These are phyloP conservation scores for Stenurella melanura DNA, from an alignment of 2,888 invertebrate species.

Conservation along the genomic window DNA sequence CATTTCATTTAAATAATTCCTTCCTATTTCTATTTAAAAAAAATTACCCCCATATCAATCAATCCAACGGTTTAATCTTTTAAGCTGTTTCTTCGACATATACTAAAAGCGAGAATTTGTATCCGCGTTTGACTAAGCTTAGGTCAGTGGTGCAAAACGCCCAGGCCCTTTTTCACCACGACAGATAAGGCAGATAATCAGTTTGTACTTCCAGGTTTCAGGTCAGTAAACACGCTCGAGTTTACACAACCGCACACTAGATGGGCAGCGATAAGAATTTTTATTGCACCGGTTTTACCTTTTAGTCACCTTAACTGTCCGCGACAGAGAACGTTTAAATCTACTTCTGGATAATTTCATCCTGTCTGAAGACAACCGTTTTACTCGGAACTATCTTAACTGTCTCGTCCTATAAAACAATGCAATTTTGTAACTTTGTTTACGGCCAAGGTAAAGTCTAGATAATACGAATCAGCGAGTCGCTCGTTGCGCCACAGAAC, in stretches of 20 bases:
- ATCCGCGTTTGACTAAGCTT: not conserved
- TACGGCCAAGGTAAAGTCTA: not conserved
- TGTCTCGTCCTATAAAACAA: conserved; percentile 15
- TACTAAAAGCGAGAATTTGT: not conserved
- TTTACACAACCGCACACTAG: conserved; percentile 13
- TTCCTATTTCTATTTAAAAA: too few species aligned
- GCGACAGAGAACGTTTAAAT: conserved; percentile 9
- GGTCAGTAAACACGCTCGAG: conserved; percentile 21
- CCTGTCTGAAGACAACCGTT: conserved; percentile 6
- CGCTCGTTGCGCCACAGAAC: too few species aligned
- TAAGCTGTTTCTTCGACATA: not conserved
- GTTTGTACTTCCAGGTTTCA: conserved; percentile 12
- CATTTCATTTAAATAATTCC: too few species aligned
- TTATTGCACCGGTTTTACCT: conserved; percentile 31
- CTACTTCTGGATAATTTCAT: conserved; percentile 19
- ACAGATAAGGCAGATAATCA: conserved; percentile 23
- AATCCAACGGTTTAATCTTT: not conserved
- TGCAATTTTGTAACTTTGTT: conserved; percentile 10
- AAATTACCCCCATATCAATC: not conserved
- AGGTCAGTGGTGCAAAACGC: conserved; percentile 4
- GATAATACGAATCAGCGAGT: not conserved
- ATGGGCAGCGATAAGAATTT: conserved; percentile 25
- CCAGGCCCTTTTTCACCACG: not conserved
- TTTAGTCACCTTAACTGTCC: conserved; percentile 22
- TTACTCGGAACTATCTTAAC: conserved; percentile 5